Evolutionary conservation across 2,113 vertebrate genomes (phyloP).

Genomic region (Rafetus swinhoei): DNA sequence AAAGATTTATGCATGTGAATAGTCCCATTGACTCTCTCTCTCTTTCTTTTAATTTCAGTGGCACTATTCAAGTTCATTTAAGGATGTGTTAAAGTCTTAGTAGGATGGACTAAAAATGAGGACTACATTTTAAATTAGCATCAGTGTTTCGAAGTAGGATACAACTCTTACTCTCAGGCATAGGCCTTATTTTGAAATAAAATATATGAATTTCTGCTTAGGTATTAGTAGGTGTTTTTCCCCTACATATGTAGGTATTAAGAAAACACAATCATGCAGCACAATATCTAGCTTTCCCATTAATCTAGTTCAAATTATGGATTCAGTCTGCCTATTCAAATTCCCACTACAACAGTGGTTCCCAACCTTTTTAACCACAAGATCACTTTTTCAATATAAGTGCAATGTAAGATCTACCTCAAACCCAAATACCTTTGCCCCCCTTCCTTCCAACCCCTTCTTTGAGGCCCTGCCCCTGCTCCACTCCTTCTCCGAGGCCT

Average conservation of each 20-base stretch:
- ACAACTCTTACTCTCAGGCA: not conserved
- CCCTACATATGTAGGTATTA: not conserved
- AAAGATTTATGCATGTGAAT: not conserved
- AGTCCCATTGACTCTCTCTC: not conserved
- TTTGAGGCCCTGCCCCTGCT: too few species aligned
- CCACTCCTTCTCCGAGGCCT: too few species aligned
- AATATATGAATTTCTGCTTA: not conserved
- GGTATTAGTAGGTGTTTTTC: not conserved
- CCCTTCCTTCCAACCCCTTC: too few species aligned
- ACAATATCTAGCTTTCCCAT: not conserved
- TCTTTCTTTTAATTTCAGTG: not conserved
- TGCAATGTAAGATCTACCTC: too few species aligned
- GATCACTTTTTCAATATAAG: too few species aligned
- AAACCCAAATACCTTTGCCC: too few species aligned
- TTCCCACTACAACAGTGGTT: not conserved
- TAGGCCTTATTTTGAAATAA: not conserved
- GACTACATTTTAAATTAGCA: not conserved
- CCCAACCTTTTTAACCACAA: too few species aligned
- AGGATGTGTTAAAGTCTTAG: not conserved
- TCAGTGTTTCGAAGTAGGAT: not conserved
- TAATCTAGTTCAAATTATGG: not conserved
- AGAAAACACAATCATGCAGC: not conserved
- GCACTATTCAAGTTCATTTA: not conserved
- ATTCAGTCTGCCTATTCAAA: not conserved
- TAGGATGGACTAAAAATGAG: not conserved